Base-by-base conservation (phyloP, 2,797 vertebrate genomes). In the Acropternis orthonyx region DNA sequence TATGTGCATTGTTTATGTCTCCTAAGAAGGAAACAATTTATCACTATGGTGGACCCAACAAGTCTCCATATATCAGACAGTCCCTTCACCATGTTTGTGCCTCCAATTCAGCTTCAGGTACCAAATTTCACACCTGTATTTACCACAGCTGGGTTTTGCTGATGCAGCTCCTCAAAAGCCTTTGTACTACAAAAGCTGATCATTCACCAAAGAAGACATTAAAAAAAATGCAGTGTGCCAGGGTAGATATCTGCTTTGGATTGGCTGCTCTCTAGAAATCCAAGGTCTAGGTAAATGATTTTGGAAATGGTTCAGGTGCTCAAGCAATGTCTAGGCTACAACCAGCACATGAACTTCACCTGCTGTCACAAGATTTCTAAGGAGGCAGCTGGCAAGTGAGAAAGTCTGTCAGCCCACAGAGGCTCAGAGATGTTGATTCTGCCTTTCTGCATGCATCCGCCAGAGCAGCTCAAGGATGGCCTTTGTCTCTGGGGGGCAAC, bases 61-160 rank as follows among this genome's bases (percentile, higher is more conserved):
- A 54, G 39, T 93, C 91, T 83, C 73, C 55, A 75, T 86, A 55
- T 77, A 92, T 93, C 90, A 86, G 34, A 68, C 82, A 91, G 62
- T 39, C 55, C 63, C 71, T 94, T 90, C 83, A 74, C 92, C 72
- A 84, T 46, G 26, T 46, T 88, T 88, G 48, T 73, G 39, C 54
- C 49, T 92, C 71, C 44, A 37, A 51, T 86, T 84, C 65, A 82
- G 55, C 52, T 91, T 71, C 55, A 96, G 75, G 72, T 89, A 76
- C 5, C 23, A 91, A 95, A 84, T 39, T 36, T 67, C 59, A 77
- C 5, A 9, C 22, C 63, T 63, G 39, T 86, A 56, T 89, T 94
- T 75, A 59, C 65, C 66, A 22, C 55, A 73, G 27, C 56, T 59
- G 39, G 26, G 11, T 72, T 95, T 37, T 85, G 54, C 91, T 85